Evolutionary conservation across 2,888 invertebrate genomes (phyloP).

Genomic region (Nomada flava): DNA sequence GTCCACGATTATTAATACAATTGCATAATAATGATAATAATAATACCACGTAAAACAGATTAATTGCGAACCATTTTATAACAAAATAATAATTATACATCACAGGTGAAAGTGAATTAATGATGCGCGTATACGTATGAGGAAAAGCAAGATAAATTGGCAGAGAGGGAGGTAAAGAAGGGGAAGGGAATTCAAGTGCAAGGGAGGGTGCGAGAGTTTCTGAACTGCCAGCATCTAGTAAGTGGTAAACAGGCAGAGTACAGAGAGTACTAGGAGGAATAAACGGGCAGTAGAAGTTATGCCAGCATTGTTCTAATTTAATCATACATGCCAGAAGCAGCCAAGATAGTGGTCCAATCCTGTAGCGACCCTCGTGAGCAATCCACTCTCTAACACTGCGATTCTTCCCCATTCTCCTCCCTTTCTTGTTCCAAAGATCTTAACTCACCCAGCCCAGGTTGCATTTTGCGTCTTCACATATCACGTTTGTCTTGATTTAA

Average conservation of each 20-base stretch:
- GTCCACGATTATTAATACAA: neutral
- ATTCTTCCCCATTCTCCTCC: slow-evolving; percentile 34
- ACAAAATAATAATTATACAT: too few relatives aligned
- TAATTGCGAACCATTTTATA: too few relatives aligned
- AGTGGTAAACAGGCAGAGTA: slow-evolving; percentile 70
- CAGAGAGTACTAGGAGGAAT: slow-evolving; percentile 38
- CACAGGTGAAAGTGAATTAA: too few relatives aligned
- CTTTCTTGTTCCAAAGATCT: neutral
- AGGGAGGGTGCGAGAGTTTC: slow-evolving; percentile 44
- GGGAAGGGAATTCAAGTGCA: neutral
- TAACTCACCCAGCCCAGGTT: neutral
- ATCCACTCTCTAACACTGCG: slow-evolving; percentile 55
- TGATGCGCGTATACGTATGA: neutral
- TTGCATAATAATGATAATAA: neutral
- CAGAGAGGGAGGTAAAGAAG: neutral
- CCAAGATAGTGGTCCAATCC: slow-evolving; percentile 67
- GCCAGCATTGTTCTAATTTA: slow-evolving; percentile 81
- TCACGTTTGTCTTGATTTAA: neutral
- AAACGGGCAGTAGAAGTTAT: slow-evolving; percentile 67
- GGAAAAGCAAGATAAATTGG: neutral
- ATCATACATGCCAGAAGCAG: slow-evolving; percentile 77
- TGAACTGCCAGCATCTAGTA: slow-evolving; percentile 71
- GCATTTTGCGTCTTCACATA: neutral
- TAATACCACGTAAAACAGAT: neutral
- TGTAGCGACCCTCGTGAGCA: slow-evolving; percentile 56